Evolutionary conservation across 2,797 vertebrate species (phyloP).

Genomic region (Hippocampus kuda): DNA sequence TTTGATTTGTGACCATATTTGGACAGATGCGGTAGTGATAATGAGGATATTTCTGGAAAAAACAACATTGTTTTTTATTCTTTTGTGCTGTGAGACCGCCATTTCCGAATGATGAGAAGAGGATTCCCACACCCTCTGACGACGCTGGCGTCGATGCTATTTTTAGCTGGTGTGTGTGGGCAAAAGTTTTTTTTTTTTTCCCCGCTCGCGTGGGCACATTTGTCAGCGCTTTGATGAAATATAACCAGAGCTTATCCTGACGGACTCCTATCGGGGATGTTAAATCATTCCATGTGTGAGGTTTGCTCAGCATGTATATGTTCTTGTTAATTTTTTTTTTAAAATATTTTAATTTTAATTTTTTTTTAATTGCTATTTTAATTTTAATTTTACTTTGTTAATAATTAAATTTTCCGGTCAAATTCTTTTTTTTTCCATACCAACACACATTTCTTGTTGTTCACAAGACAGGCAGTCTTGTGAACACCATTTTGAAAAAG

Average conservation of each 20-base stretch:
- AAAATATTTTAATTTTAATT: too few relatives aligned
- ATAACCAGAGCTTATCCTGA: constrained; percentile 35
- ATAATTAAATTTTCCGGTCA: too few relatives aligned
- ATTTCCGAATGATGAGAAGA: constrained; percentile 40
- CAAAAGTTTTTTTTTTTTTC: constrained; percentile 38
- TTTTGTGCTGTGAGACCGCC: constrained; percentile 30
- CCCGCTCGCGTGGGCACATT: constrained; percentile 48
- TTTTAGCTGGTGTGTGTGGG: constrained; percentile 52
- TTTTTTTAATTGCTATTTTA: too few relatives aligned
- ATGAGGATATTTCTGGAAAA: background rate
- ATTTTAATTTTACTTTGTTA: too few relatives aligned
- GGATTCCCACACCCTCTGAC: constrained; percentile 52
- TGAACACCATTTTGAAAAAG: too few relatives aligned
- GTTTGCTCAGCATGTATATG: background rate
- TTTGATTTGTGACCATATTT: too few relatives aligned
- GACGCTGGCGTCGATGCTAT: constrained; percentile 50
- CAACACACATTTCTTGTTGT: too few relatives aligned
- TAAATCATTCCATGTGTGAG: constrained; percentile 30
- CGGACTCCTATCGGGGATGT: constrained; percentile 19
- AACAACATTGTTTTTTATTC: background rate
- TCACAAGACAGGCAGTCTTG: too few relatives aligned
- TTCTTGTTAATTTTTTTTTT: too few relatives aligned
- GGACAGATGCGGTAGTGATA: background rate
- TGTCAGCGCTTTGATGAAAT: constrained; percentile 57
- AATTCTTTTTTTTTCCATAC: too few relatives aligned